Evolutionary conservation across 2,888 invertebrate species (phyloP).

Genomic region (Piscicola geometra): DNA sequence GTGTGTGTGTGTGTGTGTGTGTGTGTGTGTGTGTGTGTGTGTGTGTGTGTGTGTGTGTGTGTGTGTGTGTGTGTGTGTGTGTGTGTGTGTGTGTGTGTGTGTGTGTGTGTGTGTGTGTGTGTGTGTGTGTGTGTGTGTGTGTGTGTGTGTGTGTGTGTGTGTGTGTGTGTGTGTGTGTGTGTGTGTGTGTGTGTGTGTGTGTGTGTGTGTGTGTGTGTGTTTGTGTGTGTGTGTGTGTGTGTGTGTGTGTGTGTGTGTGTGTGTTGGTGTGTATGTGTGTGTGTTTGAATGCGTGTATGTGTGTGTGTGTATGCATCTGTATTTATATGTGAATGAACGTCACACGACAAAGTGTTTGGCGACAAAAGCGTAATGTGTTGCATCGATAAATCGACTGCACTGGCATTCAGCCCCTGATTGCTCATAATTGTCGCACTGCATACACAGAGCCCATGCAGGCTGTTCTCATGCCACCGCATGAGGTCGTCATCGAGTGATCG

Average conservation of each 20-base stretch:
- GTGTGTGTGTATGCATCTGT: slow-evolving; percentile 14
- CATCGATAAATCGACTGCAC: too few relatives aligned
- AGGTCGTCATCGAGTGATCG: too few relatives aligned
- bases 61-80: slow-evolving; percentile 8
- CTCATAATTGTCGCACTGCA: too few relatives aligned
- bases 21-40: slow-evolving; percentile 22
- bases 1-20: slow-evolving; percentile 20
- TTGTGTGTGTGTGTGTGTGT: too few relatives aligned
- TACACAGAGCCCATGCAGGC: too few relatives aligned
- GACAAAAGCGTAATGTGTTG: background rate
- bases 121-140: slow-evolving; percentile 20
- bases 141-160: slow-evolving; percentile 17
- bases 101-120: slow-evolving; percentile 22
- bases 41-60: slow-evolving; percentile 19
- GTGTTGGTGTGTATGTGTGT: background rate
- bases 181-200: slow-evolving; percentile 22
- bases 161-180: slow-evolving; percentile 19
- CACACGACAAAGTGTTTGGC: background rate
- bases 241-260: background rate
- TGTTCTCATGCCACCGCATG: too few relatives aligned
- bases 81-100: slow-evolving; percentile 20
- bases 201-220: background rate
- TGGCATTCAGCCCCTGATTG: too few relatives aligned
- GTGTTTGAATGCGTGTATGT: slow-evolving; percentile 1
- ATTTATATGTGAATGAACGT: too few relatives aligned